A percentile compares a stretch with the other conserved stretches of the same genome.
phyloP scores from a whole-genome alignment of 2,797 vertebrate species.

The Lacerta bilineata region DNA sequence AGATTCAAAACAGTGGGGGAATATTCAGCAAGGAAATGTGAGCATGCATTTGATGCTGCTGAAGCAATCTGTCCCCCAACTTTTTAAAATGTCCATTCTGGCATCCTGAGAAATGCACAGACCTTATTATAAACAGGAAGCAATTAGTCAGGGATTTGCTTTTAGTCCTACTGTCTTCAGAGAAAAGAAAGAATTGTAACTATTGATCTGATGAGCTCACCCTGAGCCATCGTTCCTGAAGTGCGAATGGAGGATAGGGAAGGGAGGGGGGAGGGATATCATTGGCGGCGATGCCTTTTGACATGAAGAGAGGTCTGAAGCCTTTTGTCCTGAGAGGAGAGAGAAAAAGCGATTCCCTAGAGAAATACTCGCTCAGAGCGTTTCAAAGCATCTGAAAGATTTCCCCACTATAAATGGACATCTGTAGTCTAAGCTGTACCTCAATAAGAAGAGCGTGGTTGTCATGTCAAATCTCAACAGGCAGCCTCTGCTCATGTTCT shows the following conservation, averaged over 20 bases:
- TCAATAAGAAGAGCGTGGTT: slow-evolving; percentile 77
- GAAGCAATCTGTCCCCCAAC: slow-evolving; percentile 39
- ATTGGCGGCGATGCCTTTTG: slow-evolving; percentile 17
- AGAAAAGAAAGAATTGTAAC: slow-evolving; percentile 4
- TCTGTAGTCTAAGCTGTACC: slow-evolving; percentile 77
- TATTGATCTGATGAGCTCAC: slow-evolving; percentile 40
- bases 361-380: slow-evolving; percentile 69
- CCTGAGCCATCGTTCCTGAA: slow-evolving; percentile 9
- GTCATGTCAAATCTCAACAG: slow-evolving; percentile 86
- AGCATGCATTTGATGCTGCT: slow-evolving; percentile 55
- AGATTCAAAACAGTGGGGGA: background rate
- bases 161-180: slow-evolving; percentile 47
- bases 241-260: background rate
- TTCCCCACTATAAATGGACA: slow-evolving; percentile 80
- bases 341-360: slow-evolving; percentile 31
- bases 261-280: slow-evolving; percentile 29
- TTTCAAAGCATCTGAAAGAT: slow-evolving; percentile 76
- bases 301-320: slow-evolving; percentile 47
- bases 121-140: slow-evolving; percentile 54
- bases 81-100: slow-evolving; percentile 20
- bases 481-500: slow-evolving; percentile 75
- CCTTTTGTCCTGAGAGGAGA: slow-evolving; percentile 41
- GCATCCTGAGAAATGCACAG: slow-evolving; percentile 73
- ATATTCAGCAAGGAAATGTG: background rate
- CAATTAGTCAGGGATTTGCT: slow-evolving; percentile 45